Base-by-base conservation (phyloP, 1,140 invertebrate species). In the Paraescarpia echinospica region DNA sequence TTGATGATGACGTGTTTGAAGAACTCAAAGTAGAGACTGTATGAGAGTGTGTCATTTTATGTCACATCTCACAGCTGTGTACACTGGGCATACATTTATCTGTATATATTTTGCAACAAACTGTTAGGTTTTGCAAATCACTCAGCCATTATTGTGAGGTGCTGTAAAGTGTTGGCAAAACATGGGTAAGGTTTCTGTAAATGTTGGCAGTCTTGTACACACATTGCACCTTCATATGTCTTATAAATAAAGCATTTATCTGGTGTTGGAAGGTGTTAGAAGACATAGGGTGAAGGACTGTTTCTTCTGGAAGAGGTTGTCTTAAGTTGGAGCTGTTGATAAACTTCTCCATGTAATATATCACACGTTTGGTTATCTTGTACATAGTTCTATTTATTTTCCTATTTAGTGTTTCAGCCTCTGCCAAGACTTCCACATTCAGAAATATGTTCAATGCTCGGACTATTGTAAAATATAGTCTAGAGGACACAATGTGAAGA, bases 1-100 rank as follows among this genome's bases (percentile, higher is more conserved):
- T 90, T 34, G 33, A 90, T 90, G 89, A 90, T 34, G 89, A 90
- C 14, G 89, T 90, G 59, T 77, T 77, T 77, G 59, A 77, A 77
- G 59, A 77, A 77, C 59, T 77, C 2, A 77, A 77, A 77, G 59
- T 77, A 31, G 59, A 77, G 59, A 18, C 59, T 4, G 59, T 77
- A 77, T 77, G 59, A 77, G 59, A 77, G 2, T 18, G 22, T 31
- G 27, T 31, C 27, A 31, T 27, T 27, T 27, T 18, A 77, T 31
- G 27, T 31, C 27, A 31, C 27, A 2, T 27, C 27, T 77, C 59
- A 27, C 59, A 77, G 59, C 59, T 77, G 18, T 77, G 48, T 51
- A 51, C 48, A 51, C 48, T 77, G 59, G 59, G 1, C 22, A 27
- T 31, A 77, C 8, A 77, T 77, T 22, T 12, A 18, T 77, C 14